Evolutionary conservation across 2,113 vertebrate genomes (phyloP), one percentile per base, ranked within the genome.

Genomic region (Hirundichthys speculiger): DNA sequence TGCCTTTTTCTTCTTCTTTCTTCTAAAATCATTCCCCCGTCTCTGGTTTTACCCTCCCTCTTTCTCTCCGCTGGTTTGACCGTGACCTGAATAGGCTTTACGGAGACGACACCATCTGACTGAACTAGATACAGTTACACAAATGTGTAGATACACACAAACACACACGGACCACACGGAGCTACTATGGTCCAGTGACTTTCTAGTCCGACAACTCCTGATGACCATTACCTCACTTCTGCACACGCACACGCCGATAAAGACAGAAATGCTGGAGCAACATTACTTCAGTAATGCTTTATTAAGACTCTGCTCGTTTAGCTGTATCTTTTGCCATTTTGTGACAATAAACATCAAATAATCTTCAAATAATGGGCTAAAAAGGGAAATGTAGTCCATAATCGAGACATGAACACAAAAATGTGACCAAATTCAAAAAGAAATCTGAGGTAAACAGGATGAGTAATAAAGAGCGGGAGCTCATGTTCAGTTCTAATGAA

Each of bases 81-180:
- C 86, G 34, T 92, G 92, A 90, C 90, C 90, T 90, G 79, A 79
- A 90, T 90, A 86, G 56, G 42, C 75, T 89, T 83, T 78, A 39
- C 60, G 11, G 77, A 84, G 87, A 85, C 78, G 64, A 79, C 56
- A 54, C 62, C 79, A 70, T 73, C 82, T 87, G 79, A 89, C 80
- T 91, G 91, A 92, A 90, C 89, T 91, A 90, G 85, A 89, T 88
- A 86, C 79, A 74, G 57, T 69, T 42, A 58, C 69, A 70, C 75
- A 66, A 75, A 56, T 50, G 42, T 61, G 54, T 56, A 76, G 43
- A 77, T 27, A 57, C 60, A 59, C 30, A 30, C 49, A 52, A 45
- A n/a, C 15, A 45, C 42, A 45, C 16, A 8, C 42, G 24, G 74
- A 49, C 43, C 63, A 67, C 46, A 54, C 34, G 46, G 34, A 71